Base-by-base conservation (phyloP, 2,113 vertebrate species). In the Phrynosoma platyrhinos region DNA sequence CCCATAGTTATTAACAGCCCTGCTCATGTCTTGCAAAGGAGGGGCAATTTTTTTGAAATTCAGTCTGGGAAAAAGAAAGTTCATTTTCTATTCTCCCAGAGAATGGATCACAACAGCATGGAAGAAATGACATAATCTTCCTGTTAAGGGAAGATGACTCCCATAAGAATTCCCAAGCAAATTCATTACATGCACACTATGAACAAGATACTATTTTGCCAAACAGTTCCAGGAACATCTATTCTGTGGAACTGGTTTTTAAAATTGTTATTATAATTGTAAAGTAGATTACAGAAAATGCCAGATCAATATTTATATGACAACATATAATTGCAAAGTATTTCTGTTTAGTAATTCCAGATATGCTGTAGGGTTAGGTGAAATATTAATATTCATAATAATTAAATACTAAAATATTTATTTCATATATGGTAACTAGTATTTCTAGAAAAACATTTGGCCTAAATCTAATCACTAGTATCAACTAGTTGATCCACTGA, bases 291-390 rank as follows among this genome's bases (percentile, higher is more conserved):
- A 42, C 14, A 83, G 58, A 42, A 40, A 42, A 36, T 42, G 25
- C 32, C 69, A 84, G 36, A 84, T n/a, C 14, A 79, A 58, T 62
- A 40, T 0, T 0, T 53, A 36, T 32, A 85, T 47, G 12, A 0
- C 81, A 62, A 89, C 76, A 8, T 32, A 8, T 2, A 32, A 1
- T 32, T 0, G 55, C 9, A 10, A 58, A 58, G 14, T 58, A 12
- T 75, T 14, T 7, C 53, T 82, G 23, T 80, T 71, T 36, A 71
- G 25, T 64, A 53, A 90, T 82, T 7, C 13, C 53, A 21, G 68
- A 92, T 68, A n/a, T 47, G 76, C 0, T 69, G 21, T 68, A 83
- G 90, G 52, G 1, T 76, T 9, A 32, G 32, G 32, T 75, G 32
- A 16, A 14, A 75, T 32, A 36, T 36, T 16, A n/a, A 74, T 36